A percentile compares a stretch with the other conserved stretches of the same genome.
Evolutionary conservation across 2,888 invertebrate species (phyloP).

Genomic region (Prosapia bicincta): DNA sequence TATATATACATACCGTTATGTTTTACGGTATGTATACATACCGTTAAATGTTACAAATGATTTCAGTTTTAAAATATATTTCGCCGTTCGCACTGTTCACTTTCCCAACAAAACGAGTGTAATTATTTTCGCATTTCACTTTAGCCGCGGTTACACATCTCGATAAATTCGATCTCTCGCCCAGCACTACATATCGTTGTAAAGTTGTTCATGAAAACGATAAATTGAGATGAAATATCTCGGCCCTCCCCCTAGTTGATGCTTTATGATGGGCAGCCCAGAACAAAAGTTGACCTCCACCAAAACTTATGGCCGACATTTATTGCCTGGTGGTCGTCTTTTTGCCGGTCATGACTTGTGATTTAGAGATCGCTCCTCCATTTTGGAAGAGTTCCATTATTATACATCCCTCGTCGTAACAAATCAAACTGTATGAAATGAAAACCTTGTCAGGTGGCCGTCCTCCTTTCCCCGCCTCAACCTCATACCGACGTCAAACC

Average conservation of each 20-base stretch:
- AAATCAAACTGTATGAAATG: constrained; percentile 31
- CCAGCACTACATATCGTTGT: constrained; percentile 1
- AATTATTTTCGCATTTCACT: no score
- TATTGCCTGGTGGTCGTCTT: constrained; percentile 34
- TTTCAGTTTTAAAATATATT: no score
- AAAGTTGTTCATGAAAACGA: constrained; percentile 28
- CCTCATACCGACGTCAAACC: no score
- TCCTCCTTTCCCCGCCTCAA: not conserved
- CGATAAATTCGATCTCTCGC: constrained; percentile 15
- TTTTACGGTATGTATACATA: no score
- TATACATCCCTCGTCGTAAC: constrained; percentile 34
- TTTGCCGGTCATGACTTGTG: constrained; percentile 34
- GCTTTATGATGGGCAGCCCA: constrained; percentile 34
- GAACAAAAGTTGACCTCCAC: constrained; percentile 32
- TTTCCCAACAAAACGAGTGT: no score
- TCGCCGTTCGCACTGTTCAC: no score
- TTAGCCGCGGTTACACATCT: not conserved
- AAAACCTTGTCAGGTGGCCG: constrained; percentile 13
- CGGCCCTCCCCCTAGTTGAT: constrained; percentile 17
- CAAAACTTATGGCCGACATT: constrained; percentile 38
- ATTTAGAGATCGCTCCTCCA: constrained; percentile 38
- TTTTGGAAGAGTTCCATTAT: constrained; percentile 39
- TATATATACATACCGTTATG: no score
- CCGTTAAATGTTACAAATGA: no score
- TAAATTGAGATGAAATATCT: constrained; percentile 28